Percentiles rank a stretch among this genome's conserved stretches.
Conservation (phyloP, 1,140 invertebrate species). For the Thaumatotibia leucotreta region DNA sequence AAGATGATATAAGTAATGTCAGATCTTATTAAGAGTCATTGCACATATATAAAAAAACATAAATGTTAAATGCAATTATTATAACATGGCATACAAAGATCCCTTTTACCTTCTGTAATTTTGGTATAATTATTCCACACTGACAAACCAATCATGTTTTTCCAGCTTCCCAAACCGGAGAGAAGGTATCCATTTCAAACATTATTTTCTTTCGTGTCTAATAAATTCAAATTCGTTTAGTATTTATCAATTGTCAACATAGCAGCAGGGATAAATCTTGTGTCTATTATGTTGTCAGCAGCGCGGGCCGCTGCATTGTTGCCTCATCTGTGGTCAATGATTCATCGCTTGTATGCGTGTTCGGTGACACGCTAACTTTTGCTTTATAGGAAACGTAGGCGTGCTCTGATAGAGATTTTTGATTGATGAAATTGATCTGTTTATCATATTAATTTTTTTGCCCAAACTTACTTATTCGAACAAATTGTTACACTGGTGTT, state of each 20-base stretch:
- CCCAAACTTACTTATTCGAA: no score
- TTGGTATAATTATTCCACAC: not conserved
- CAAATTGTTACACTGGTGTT: not conserved
- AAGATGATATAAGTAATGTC: no score
- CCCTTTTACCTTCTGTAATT: no score
- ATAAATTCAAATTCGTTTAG: not conserved
- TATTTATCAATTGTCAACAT: constrained; percentile 11
- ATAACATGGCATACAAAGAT: no score
- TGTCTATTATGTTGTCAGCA: constrained; percentile 10
- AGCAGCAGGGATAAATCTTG: not conserved
- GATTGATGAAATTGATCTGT: not conserved
- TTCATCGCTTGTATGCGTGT: not conserved
- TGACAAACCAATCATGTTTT: not conserved
- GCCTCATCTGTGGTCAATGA: constrained; percentile 4
- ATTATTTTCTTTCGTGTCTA: not conserved
- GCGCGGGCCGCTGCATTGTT: not conserved
- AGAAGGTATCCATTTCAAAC: not conserved
- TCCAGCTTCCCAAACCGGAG: not conserved
- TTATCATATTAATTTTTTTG: not conserved
- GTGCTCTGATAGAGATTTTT: not conserved
- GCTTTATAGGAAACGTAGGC: not conserved
- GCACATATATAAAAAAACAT: no score
- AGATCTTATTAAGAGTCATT: no score
- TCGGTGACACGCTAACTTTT: not conserved
- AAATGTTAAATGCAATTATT: no score